These are phyloP conservation scores for Glossophaga mutica DNA, from an alignment of 2,797 vertebrate species.

Conservation along the genomic window DNA sequence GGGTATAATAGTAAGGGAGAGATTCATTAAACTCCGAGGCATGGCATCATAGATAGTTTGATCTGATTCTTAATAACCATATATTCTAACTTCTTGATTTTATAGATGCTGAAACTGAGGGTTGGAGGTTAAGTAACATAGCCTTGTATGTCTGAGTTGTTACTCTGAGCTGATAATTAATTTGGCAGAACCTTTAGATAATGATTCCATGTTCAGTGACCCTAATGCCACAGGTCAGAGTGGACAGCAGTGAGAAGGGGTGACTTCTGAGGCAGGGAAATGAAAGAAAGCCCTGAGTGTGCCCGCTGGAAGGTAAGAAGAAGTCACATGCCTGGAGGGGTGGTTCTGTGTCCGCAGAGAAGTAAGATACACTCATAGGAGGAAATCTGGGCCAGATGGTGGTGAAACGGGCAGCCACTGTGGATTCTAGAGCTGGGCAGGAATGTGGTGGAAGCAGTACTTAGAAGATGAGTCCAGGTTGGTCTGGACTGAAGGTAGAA, in stretches of 20 bases:
- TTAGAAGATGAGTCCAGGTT: background rate
- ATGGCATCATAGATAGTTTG: background rate
- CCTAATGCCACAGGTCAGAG: background rate
- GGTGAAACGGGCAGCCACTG: background rate
- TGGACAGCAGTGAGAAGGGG: background rate
- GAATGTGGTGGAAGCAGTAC: background rate
- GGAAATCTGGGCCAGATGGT: background rate
- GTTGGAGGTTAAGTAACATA: background rate
- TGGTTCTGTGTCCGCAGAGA: background rate
- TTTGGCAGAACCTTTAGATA: background rate
- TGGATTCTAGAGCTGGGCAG: background rate
- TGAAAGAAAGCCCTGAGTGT: background rate
- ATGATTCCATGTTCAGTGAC: background rate
- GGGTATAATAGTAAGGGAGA: background rate
- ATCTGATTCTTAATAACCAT: conserved; percentile 38
- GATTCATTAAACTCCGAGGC: background rate
- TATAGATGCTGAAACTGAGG: background rate
- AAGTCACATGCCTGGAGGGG: background rate
- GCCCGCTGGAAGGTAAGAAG: background rate
- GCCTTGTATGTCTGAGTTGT: background rate
- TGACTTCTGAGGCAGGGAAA: background rate
- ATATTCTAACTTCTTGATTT: background rate
- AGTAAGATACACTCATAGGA: background rate
- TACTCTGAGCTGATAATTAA: background rate
- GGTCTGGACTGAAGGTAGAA: background rate